These are phyloP conservation scores for Heliconius eleuchia DNA, from an alignment of 1,140 invertebrate species.

Conservation along the genomic window DNA sequence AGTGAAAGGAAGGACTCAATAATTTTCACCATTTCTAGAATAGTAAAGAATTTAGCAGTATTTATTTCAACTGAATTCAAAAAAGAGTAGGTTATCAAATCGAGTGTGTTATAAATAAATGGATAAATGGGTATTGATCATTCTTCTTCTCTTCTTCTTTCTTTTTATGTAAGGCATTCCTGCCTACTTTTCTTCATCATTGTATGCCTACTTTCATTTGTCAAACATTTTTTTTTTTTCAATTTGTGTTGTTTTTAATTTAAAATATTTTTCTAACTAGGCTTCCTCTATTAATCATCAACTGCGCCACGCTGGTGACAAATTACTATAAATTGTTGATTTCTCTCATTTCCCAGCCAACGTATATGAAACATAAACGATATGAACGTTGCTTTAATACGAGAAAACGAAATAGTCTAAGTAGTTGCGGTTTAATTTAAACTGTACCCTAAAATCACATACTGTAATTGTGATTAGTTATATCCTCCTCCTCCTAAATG, in stretches of 20 bases:
- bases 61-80: too few species aligned
- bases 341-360: not conserved
- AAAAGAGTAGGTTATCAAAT: too few species aligned
- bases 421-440: not conserved
- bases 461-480: too few species aligned
- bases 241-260: not conserved
- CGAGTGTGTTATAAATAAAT: too few species aligned
- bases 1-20: not conserved
- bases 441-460: not conserved
- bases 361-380: not conserved
- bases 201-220: too few species aligned
- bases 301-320: not conserved
- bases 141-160: too few species aligned
- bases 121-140: too few species aligned
- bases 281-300: not conserved
- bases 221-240: too few species aligned
- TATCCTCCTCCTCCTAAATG: too few species aligned
- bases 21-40: not conserved
- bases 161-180: too few species aligned
- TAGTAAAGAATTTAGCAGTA: not conserved
- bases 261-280: not conserved
- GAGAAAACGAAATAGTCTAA: not conserved
- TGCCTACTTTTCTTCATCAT: too few species aligned
- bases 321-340: conserved; percentile 1
- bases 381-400: not conserved